Base-by-base conservation (phyloP, 37 sponge, comb jelly and placozoan genomes). In the Aplysina aerophoba region DNA sequence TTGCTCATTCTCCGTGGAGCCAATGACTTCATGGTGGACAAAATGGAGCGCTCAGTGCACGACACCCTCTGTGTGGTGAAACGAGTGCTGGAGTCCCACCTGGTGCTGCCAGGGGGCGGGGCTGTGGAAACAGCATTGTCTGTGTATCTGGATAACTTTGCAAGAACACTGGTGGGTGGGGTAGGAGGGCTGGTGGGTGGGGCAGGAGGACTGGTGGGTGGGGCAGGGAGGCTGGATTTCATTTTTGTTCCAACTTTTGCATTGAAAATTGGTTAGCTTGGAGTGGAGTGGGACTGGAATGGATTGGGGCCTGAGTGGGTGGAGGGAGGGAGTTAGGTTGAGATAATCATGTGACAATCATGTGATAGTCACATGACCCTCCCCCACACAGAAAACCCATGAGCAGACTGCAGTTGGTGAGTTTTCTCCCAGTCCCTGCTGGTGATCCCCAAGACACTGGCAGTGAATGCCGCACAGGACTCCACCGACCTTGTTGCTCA, bases 391-490 rank as follows among this genome's bases (percentile, higher is more conserved):
- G 96, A 90, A 90, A n/a, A 96, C 99, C 35, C 79, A 95, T 25
- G 99, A 98, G 81, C 99, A 98, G 91, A 88, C 97, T 53, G 97
- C 99, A 31, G 84, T 98, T 27, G 99, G 95, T 0, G 91, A 90
- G 87, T 98, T 94, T 86, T 95, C 85, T 95, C 99, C 34, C 89
- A 92, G 20, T 67, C 97, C n/a, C 92, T 98, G 61, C 88, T 98
- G 21, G 92, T 93, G 25, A 98, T 98, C 65, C 99, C 99, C 0
- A 96, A 96, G 82, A 95, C 95, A 3, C 84, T 98, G 80, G 84
- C 95, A 39, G 99, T 98, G 41, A 98, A 98, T 82, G 99, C 99
- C 62, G 99, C 99, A n/a, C 93, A 95, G 41, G 99, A 98, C 91
- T 91, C 99, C 21, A 91, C 97, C 50, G 97, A 98, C 69, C 95